Conservation (phyloP, 2,797 vertebrate genomes). For the Echeneis naucrates region DNA sequence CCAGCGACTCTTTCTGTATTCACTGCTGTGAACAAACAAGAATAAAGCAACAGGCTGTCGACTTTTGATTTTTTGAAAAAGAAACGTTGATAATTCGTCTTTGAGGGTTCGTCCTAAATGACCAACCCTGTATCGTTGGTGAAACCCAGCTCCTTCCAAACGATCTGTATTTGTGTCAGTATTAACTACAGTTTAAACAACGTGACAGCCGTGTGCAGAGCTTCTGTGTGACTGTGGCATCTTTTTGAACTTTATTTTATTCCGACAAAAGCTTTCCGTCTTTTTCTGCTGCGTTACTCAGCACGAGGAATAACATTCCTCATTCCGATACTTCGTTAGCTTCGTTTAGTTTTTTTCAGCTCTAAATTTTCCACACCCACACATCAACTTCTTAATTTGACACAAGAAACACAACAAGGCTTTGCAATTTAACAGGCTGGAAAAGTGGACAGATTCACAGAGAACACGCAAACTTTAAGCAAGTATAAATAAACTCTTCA, state of each 20-base stretch:
- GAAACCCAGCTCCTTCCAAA: not conserved
- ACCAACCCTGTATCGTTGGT: not conserved
- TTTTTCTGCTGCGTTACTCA: not conserved
- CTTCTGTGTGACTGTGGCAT: not conserved
- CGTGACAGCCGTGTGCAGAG: not conserved
- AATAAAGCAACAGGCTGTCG: constrained; percentile 4
- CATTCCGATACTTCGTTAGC: not conserved
- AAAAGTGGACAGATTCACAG: no score
- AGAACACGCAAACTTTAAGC: no score
- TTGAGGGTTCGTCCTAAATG: not conserved
- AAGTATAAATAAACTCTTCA: no score
- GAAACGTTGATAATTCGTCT: constrained; percentile 11
- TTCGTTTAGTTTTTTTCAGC: no score
- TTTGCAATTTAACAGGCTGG: no score
- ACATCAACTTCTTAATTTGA: no score
- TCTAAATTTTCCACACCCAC: no score
- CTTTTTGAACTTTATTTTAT: not conserved
- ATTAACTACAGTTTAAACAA: not conserved
- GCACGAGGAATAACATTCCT: not conserved
- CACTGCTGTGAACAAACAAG: constrained; percentile 15
- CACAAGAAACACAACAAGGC: no score
- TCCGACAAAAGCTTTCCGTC: not conserved
- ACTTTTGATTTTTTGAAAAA: constrained; percentile 4
- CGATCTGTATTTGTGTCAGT: not conserved
- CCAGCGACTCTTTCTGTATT: constrained; percentile 42